phyloP scores from a whole-genome alignment of 1,140 invertebrate species.

The Drosophila lacertosa region DNA sequence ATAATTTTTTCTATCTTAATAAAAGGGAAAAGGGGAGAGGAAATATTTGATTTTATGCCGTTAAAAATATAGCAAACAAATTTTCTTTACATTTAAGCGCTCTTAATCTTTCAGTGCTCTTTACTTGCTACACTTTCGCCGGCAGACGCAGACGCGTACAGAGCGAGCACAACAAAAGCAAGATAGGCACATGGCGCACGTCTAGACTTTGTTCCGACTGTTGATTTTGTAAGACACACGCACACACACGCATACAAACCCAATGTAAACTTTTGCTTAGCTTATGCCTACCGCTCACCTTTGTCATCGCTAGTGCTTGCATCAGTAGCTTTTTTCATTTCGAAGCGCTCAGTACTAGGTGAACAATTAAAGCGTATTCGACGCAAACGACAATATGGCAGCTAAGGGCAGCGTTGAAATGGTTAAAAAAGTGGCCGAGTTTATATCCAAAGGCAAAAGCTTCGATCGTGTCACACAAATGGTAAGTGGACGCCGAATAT shows the following conservation, averaged over 20 bases:
- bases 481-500: constrained; percentile 73
- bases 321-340: constrained; percentile 54
- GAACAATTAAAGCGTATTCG: neutral
- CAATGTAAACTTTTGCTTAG: constrained; percentile 4
- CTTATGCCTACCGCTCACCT: constrained; percentile 30
- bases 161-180: constrained; percentile 63
- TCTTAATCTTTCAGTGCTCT: neutral
- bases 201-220: constrained; percentile 9
- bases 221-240: constrained; percentile 6
- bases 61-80: too few relatives aligned
- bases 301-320: constrained; percentile 25
- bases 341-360: constrained; percentile 29
- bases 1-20: too few relatives aligned
- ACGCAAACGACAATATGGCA: neutral
- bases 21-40: too few relatives aligned
- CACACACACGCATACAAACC: neutral
- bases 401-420: constrained; percentile 56
- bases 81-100: neutral
- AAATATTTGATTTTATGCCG: too few relatives aligned
- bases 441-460: constrained; percentile 61
- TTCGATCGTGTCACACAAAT: constrained; percentile 85
- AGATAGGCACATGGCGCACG: constrained; percentile 16
- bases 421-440: constrained; percentile 76
- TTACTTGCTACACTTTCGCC: constrained; percentile 21
- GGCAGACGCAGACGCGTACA: constrained; percentile 40